Percentiles rank a stretch among this genome's conserved stretches.
Conservation (phyloP, 2,888 invertebrate genomes). For the Darwinula stevensoni region DNA sequence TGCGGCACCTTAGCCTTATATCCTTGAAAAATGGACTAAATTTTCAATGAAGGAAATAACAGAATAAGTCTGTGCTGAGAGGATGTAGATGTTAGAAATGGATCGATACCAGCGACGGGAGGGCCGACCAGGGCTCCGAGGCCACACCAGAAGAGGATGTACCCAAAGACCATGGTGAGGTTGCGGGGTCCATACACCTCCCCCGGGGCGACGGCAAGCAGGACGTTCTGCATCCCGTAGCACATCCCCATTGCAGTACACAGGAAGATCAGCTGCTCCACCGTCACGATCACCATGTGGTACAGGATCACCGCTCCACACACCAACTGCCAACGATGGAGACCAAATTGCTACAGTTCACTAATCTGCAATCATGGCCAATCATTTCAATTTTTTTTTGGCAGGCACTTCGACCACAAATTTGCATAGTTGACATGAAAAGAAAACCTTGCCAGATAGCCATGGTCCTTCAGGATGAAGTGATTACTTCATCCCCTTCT, state of each 20-base stretch:
- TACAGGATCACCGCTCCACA: conserved; percentile 8
- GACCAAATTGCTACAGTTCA: conserved; percentile 7
- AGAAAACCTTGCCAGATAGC: too few species aligned
- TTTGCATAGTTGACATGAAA: too few species aligned
- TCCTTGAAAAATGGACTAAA: neutral
- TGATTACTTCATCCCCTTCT: too few species aligned
- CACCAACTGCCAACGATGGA: conserved; percentile 8
- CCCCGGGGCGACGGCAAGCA: conserved; percentile 10
- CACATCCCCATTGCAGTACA: conserved; percentile 9
- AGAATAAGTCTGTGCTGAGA: neutral
- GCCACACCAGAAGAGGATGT: conserved; percentile 11
- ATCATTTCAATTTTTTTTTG: too few species aligned
- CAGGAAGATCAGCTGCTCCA: conserved; percentile 8
- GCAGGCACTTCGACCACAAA: too few species aligned
- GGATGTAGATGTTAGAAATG: too few species aligned
- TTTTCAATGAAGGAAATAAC: neutral
- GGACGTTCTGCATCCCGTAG: conserved; percentile 10
- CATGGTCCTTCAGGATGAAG: too few species aligned
- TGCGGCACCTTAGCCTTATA: too few species aligned
- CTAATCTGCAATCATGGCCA: too few species aligned
- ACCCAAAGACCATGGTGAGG: conserved; percentile 10
- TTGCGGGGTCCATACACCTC: conserved; percentile 9
- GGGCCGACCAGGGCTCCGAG: conserved; percentile 10
- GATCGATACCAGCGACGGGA: conserved; percentile 11
- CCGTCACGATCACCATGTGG: conserved; percentile 7